phyloP scores from a whole-genome alignment of 1,140 invertebrate genomes.

The Pachypeltis micranthus region DNA sequence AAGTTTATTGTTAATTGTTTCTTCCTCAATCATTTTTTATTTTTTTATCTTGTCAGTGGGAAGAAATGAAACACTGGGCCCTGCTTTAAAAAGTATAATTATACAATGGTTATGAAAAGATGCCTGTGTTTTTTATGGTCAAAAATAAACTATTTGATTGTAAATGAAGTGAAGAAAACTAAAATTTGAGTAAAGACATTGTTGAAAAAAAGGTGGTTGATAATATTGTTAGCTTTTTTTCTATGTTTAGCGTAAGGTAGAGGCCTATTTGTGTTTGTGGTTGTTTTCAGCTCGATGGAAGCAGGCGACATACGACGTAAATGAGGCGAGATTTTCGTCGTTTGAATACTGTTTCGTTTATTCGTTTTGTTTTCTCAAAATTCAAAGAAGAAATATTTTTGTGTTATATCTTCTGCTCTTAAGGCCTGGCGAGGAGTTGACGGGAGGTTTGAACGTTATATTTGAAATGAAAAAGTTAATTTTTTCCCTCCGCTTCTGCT shows the following conservation, averaged over 20 bases:
- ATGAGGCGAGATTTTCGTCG: no score
- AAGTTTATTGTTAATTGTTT: background rate
- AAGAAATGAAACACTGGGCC: background rate
- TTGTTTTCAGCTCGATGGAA: no score
- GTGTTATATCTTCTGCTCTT: no score
- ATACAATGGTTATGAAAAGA: no score
- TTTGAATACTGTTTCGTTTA: no score
- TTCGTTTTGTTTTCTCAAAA: no score
- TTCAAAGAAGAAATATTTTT: no score
- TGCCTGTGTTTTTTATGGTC: background rate
- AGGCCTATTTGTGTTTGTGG: conserved; percentile 6
- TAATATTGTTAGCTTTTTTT: background rate
- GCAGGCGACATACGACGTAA: no score
- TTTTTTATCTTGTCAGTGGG: background rate
- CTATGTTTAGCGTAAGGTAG: background rate
- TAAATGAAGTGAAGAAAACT: background rate
- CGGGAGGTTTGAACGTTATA: no score
- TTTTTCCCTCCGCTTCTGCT: no score
- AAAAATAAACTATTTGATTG: background rate
- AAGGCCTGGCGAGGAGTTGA: no score
- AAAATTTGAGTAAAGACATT: background rate
- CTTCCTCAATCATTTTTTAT: background rate
- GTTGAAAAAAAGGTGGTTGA: background rate
- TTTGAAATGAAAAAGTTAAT: no score
- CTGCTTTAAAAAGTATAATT: background rate